A percentile compares a stretch with the other conserved stretches of the same genome.
Evolutionary conservation across 2,888 invertebrate species (phyloP).

Genomic region (Helicoverpa assulta): DNA sequence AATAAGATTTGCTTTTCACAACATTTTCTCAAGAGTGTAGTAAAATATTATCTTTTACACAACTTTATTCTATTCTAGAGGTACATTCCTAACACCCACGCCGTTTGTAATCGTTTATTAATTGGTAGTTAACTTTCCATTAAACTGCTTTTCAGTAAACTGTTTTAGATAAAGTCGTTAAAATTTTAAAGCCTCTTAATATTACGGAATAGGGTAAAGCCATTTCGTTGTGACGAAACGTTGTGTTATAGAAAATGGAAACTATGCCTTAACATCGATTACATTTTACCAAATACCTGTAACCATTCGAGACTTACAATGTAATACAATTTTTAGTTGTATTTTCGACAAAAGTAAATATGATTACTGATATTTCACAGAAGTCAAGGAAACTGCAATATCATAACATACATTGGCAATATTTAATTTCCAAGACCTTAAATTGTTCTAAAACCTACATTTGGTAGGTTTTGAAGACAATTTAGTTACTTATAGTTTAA

Average conservation of each 20-base stretch:
- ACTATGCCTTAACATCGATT: not conserved
- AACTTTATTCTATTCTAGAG: slow-evolving; percentile 40
- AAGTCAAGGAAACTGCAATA: too few species aligned
- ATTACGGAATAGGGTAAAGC: slow-evolving; percentile 3
- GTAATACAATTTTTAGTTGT: too few species aligned
- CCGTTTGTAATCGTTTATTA: slow-evolving; percentile 44
- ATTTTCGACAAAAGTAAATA: too few species aligned
- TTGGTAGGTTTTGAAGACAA: too few species aligned
- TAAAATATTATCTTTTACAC: slow-evolving; percentile 41
- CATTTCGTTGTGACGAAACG: slow-evolving; percentile 11
- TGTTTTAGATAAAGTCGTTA: slow-evolving; percentile 41
- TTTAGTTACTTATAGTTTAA: too few species aligned
- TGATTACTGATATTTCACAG: too few species aligned
- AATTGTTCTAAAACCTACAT: too few species aligned
- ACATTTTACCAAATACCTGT: not conserved
- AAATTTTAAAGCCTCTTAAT: slow-evolving; percentile 38
- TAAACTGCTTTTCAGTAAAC: slow-evolving; percentile 21
- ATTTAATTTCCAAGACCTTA: too few species aligned
- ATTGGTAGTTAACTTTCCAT: slow-evolving; percentile 37
- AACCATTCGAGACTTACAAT: too few species aligned
- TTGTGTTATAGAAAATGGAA: slow-evolving; percentile 1
- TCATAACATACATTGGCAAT: too few species aligned
- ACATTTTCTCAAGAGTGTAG: slow-evolving; percentile 28
- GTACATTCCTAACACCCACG: slow-evolving; percentile 52
- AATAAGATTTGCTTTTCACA: slow-evolving; percentile 39